Base-by-base conservation (phyloP, 2,113 vertebrate species). In the Sakesphorus luctuosus region DNA sequence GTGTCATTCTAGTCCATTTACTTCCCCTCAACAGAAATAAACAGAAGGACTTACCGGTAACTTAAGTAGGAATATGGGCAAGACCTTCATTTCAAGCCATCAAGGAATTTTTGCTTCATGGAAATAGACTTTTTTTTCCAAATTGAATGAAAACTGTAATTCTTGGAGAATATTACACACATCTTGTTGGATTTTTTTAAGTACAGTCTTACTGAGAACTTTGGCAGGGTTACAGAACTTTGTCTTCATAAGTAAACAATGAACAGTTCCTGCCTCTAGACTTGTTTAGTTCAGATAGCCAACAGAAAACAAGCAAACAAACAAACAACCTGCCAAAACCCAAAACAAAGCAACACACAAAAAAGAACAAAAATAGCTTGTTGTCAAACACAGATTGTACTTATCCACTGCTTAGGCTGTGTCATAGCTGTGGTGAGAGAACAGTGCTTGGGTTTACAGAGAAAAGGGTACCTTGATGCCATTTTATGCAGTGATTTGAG, bases 171-270 rank as follows among this genome's bases (percentile, higher is more conserved):
- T 74, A 75, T 72, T 84, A 10, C 31, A 65, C 25, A 11, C 9
- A 11, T 69, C 26, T 78, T 28, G 8, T 33, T 76, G 18, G 14
- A 21, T 0, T 73, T 88, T 61, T 92, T 85, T 89, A 26, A 31
- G 16, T 66, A 69, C 29, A 10, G 13, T 79, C 9, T 71, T 78
- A 91, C 1, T 1, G 66, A 94, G 81, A 84, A 82, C 26, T 87
- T 91, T 28, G 67, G 58, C 43, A 92, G 21, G 55, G 35, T 44
- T 67, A 24, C 52, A 90, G 66, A 63, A 67, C 38, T 95, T 93
- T 87, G 36, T 71, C 68, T 91, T 92, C 77, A 58, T 71, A 90
- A 93, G 59, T 75, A 96, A 96, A 92, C 47, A 69, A 10, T 44
- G 43, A 86, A 68, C 13, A 52, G 24, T 74, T 67, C 55, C 58